Conservation (phyloP, 2,888 invertebrate species). For the Troides aeacus region DNA sequence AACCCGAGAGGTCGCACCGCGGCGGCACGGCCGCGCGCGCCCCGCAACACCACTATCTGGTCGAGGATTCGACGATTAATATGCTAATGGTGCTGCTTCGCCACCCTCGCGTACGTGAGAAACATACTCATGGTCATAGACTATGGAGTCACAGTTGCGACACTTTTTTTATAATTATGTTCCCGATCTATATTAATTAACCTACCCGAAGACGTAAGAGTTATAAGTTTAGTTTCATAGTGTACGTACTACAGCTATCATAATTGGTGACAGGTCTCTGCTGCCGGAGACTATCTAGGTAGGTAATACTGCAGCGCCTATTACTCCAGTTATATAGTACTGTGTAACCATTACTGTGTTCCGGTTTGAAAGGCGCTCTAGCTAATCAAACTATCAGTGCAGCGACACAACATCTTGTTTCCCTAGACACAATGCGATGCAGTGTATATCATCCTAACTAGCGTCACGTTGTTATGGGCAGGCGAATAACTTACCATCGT, state of each 20-base stretch:
- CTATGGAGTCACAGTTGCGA: slow-evolving; percentile 30
- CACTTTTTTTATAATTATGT: not conserved
- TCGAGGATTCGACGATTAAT: slow-evolving; percentile 68
- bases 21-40: slow-evolving; percentile 52
- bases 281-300: no score
- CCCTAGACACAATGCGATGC: no score
- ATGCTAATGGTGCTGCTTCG: slow-evolving; percentile 66
- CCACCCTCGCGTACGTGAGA: slow-evolving; percentile 62
- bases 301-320: no score
- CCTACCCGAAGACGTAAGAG: not conserved
- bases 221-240: not conserved
- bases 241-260: not conserved
- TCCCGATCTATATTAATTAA: not conserved
- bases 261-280: not conserved
- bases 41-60: slow-evolving; percentile 44
- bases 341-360: no score
- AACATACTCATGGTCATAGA: slow-evolving; percentile 43
- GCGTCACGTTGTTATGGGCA: no score
- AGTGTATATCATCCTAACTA: no score
- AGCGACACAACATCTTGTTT: no score
- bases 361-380: no score
- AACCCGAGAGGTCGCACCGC: slow-evolving; percentile 25
- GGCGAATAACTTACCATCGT: no score
- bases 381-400: no score
- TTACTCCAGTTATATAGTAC: no score